Evolutionary conservation across 2,888 invertebrate species (phyloP).

Genomic region (Cenopis cana): DNA sequence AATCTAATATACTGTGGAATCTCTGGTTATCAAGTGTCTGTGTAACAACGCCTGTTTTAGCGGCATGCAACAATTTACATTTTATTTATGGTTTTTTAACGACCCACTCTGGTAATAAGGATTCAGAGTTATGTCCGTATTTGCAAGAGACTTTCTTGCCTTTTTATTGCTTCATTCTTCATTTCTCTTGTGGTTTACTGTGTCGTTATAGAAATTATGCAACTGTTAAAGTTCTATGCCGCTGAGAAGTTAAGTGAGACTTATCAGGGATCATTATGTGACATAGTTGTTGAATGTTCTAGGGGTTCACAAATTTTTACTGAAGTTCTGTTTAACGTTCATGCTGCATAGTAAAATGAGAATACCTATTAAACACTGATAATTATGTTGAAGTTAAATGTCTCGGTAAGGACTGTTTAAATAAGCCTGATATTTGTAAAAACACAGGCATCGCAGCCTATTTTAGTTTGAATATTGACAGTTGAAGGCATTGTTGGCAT

Average conservation of each 20-base stretch:
- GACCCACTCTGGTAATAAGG: constrained; percentile 51
- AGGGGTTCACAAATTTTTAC: background rate
- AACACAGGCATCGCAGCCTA: too few relatives aligned
- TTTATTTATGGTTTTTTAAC: constrained; percentile 55
- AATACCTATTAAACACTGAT: too few relatives aligned
- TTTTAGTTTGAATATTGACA: background rate
- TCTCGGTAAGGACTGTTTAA: background rate
- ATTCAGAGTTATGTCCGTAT: constrained; percentile 44
- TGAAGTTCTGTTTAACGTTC: background rate
- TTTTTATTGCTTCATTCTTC: constrained; percentile 45
- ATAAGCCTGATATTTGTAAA: background rate
- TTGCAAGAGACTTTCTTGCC: constrained; percentile 44
- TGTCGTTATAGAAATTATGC: constrained; percentile 36
- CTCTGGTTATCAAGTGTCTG: constrained; percentile 5
- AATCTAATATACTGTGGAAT: background rate
- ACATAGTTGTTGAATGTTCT: constrained; percentile 8
- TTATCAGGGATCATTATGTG: constrained; percentile 7
- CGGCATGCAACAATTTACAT: constrained; percentile 52
- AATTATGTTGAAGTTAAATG: background rate
- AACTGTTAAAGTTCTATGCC: constrained; percentile 37
- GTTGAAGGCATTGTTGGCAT: too few relatives aligned
- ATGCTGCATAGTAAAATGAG: background rate
- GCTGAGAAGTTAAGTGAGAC: constrained; percentile 26
- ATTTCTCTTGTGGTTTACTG: constrained; percentile 40
- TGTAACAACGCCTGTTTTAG: constrained; percentile 49